Evolutionary conservation across 1,140 invertebrate genomes (phyloP).

Genomic region (Euwallacea fornicatus): DNA sequence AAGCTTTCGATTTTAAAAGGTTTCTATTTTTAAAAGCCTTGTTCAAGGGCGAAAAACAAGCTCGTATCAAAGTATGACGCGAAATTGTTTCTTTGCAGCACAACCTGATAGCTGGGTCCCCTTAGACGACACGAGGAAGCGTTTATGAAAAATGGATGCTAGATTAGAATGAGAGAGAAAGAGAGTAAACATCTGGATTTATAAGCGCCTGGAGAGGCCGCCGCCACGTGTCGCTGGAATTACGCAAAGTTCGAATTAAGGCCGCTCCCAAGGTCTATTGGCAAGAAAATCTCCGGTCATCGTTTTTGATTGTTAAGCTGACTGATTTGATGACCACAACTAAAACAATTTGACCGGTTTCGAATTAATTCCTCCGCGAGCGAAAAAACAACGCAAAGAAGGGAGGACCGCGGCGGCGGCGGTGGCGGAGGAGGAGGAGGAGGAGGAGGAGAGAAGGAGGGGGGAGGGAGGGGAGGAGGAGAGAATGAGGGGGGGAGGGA

Average conservation of each 20-base stretch:
- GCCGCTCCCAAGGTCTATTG: not conserved
- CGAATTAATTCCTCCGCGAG: not conserved
- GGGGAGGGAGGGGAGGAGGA: too few species aligned
- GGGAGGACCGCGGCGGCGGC: too few species aligned
- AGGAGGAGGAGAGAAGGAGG: too few species aligned
- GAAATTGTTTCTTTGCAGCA: not conserved
- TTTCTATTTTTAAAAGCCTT: slow-evolving; percentile 2
- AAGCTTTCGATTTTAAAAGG: slow-evolving; percentile 1
- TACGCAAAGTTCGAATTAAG: too few species aligned
- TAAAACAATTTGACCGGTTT: not conserved
- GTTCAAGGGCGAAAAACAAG: slow-evolving; percentile 4
- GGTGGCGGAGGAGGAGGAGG: too few species aligned
- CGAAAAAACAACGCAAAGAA: not conserved
- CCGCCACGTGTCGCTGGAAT: too few species aligned
- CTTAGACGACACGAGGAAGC: too few species aligned
- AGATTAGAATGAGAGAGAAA: too few species aligned
- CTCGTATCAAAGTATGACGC: not conserved
- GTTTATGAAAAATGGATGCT: too few species aligned
- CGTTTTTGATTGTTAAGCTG: not conserved
- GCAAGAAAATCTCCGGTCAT: not conserved
- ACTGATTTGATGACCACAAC: not conserved
- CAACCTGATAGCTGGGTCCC: not conserved
- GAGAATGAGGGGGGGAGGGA: too few species aligned
- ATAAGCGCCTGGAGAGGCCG: too few species aligned
- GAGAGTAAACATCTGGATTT: too few species aligned